Conservation (phyloP, 2,113 vertebrate species). For the Sapayoa aenigma region DNA sequence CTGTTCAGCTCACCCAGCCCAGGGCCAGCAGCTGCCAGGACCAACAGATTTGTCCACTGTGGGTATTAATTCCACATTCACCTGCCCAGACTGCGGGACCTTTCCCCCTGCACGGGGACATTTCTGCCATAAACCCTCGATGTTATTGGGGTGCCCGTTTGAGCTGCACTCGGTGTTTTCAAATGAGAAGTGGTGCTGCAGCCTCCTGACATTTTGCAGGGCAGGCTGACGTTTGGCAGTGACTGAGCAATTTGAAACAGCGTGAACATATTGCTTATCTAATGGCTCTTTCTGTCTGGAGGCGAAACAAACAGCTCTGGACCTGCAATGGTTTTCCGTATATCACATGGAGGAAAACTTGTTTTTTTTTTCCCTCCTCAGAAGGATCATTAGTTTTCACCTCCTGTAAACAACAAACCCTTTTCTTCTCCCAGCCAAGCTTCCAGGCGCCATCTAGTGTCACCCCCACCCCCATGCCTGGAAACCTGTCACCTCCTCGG, state of each 20-base stretch:
- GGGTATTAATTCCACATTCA: too few species aligned
- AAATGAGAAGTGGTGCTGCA: background rate
- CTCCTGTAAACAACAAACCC: background rate
- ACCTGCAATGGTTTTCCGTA: background rate
- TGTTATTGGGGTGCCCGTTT: background rate
- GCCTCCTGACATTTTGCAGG: background rate
- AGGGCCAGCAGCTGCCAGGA: background rate
- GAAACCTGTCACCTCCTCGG: background rate
- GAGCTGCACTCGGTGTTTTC: background rate
- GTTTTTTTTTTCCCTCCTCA: accelerated
- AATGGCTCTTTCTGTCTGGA: background rate
- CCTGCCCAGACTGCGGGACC: background rate
- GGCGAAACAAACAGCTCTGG: background rate
- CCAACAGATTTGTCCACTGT: accelerated
- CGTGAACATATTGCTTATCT: background rate
- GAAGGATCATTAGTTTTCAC: background rate
- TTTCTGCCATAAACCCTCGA: accelerated
- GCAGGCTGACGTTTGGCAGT: background rate
- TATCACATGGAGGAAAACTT: background rate
- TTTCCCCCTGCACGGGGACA: background rate
- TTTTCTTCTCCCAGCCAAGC: background rate
- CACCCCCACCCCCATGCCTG: background rate
- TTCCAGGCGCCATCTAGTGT: constrained; percentile 46
- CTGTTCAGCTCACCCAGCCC: background rate
- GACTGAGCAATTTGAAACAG: background rate